Evolutionary conservation across 2,888 invertebrate genomes (phyloP), one percentile per base, ranked within the genome.

Genomic region (Entomobrya proxima): DNA sequence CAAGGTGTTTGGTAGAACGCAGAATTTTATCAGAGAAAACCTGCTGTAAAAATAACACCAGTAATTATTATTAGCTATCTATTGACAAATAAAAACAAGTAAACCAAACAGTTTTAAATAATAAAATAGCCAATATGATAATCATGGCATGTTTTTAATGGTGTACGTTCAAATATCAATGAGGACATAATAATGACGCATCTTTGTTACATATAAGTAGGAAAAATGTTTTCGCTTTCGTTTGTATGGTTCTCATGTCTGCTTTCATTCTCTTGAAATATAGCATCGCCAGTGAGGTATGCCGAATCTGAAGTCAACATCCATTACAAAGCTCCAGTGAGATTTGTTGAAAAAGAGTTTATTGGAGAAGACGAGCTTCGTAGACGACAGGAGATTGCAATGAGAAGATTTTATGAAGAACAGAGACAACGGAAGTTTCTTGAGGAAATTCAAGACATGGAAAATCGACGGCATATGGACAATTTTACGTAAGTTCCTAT

Each of bases 291-390:
- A 76, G 95, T 96, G 91, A 95, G 96, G 91, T 97, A 97, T 93
- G 95, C 96, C 92, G 97, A 97, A 93, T 95, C 96, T 92, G 97
- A 97, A 92, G 97, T 98, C 91, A 98, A 97, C 92, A 97, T 98
- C 92, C 97, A 97, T 93, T 98, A 97, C 94, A 94, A 96, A 92
- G 96, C 95, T 89, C 97, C 98, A 86, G 95, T 97, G 90, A 94
- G 97, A 88, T 95, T 96, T 91, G 96, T 97, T 92, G 95, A 96
- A 89, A 95, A 98, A 93, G 96, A 96, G 90, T 94, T 95, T 90
- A 90, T 91, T 89, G 94, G 96, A 89, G 96, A 97, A 90, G 98
- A 98, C 92, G 95, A 97, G 91, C 93, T 97, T 91, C 95, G 96
- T 81, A 93, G 95, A 89, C 95, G 96, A 90, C 97, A 97, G 93